Percentiles rank a stretch among this genome's conserved stretches.
phyloP scores from a whole-genome alignment of 2,113 vertebrate genomes.

The Cyanoramphus novaezelandiae region DNA sequence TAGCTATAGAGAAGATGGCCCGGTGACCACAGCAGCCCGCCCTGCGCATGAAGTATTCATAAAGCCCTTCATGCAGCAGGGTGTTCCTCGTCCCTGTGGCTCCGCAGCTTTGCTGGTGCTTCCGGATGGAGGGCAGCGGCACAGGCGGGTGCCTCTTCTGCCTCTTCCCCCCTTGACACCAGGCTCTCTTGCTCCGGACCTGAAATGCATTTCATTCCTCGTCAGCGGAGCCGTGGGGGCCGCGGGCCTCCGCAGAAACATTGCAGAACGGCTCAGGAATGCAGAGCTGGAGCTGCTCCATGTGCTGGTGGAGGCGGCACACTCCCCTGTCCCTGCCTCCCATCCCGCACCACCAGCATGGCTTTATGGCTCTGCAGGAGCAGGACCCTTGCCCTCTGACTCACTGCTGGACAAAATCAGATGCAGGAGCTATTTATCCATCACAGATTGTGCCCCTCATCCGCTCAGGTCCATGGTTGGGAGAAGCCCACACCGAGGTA shows the following conservation, averaged over 20 bases:
- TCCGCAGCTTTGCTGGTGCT: neutral
- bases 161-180: neutral
- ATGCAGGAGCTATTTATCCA: neutral
- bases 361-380: neutral
- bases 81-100: neutral
- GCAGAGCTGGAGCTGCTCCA: conserved; percentile 71
- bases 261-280: conserved; percentile 76
- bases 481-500: neutral
- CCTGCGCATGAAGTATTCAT: neutral
- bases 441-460: neutral
- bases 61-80: neutral
- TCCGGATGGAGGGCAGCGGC: neutral
- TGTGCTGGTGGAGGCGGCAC: conserved; percentile 33
- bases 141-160: neutral
- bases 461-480: neutral
- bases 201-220: conserved; percentile 36
- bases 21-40: neutral
- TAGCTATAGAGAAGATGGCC: neutral
- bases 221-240: conserved; percentile 13
- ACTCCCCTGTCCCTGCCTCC: conserved; percentile 26
- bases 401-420: neutral
- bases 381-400: neutral
- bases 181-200: neutral
- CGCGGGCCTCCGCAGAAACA: conserved; percentile 39
- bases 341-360: neutral